phyloP scores from a whole-genome alignment of 37 sponge, comb jelly and placozoan species.

The Eunapius fragilis region DNA sequence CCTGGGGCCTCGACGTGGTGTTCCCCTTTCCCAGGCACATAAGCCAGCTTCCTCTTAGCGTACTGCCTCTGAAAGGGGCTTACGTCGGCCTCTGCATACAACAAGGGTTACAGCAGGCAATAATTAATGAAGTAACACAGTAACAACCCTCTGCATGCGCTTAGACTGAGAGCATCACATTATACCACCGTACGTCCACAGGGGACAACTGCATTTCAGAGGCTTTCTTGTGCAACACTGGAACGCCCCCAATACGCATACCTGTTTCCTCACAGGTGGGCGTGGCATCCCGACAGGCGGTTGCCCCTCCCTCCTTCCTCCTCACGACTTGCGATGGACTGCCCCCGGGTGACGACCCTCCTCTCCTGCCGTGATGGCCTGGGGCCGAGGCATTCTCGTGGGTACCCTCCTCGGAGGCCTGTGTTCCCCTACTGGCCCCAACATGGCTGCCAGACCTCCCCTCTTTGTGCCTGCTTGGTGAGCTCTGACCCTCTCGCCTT shows the following conservation, averaged over 20 bases:
- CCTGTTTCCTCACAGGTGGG: too few relatives aligned
- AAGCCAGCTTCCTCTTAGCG: constrained; percentile 21
- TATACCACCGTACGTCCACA: too few relatives aligned
- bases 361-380: not conserved
- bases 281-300: too few relatives aligned
- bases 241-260: too few relatives aligned
- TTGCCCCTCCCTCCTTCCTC: too few relatives aligned
- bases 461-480: not conserved
- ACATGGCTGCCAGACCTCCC: not conserved
- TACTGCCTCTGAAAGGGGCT: constrained; percentile 22
- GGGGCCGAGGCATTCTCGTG: not conserved
- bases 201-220: too few relatives aligned
- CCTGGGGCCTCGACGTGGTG: not conserved
- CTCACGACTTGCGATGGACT: too few relatives aligned
- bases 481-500: not conserved
- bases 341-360: too few relatives aligned
- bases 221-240: too few relatives aligned
- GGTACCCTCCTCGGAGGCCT: not conserved
- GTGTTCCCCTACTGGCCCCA: not conserved
- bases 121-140: too few relatives aligned
- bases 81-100: not conserved
- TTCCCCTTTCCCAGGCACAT: not conserved
- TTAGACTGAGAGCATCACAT: not conserved
- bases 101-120: too few relatives aligned
- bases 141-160: too few relatives aligned